Evolutionary conservation across 2,888 invertebrate genomes (phyloP), one percentile per base, ranked within the genome.

Genomic region (Lochmaea crataegi): DNA sequence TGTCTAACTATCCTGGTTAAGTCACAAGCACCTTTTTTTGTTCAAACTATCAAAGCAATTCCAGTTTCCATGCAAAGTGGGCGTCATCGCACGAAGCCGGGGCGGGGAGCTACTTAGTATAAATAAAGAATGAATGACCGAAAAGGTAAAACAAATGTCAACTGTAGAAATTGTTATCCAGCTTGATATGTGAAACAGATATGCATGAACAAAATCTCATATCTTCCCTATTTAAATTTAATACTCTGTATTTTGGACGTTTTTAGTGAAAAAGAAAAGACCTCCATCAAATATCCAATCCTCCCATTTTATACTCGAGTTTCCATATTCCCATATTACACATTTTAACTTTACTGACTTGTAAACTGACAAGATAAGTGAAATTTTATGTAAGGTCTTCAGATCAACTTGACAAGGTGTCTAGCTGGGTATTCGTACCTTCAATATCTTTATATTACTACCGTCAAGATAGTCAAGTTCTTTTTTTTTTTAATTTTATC

Each of bases 361-460:
- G 71, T 73, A 71, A 78, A 71, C 78, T 79, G 79, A 78, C 79
- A 79, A 75, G 77, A 70, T 78, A 78, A 79, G 79, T 77, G 77
- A 78, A 77, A 78, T 79, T 79, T 79, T 75, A 76, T 77, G 78
- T 78, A 75, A 73, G 69, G 73, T 77, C 70, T 76, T 73, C 71
- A 75, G 73, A 72, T 57, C 70, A 77, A 76, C 73, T 48, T 76
- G 78, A 79, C 78, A 76, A 66, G 74, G 71, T 75, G 74, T 77
- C 77, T 76, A 76, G 74, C 73, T 68, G 70, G 60, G 60, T 68
- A 66, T 56, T 16, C 18, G 65, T 63, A 53, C 32, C 53, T 32
- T 53, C 51, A 53, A 65, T 42, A 16, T 42, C 10, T 42, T 63
- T 63, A 60, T 60, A 60, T 32, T 22, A 56, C 56, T 12, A 32